These are phyloP conservation scores for Drymonia ruficornis DNA, from an alignment of 2,888 invertebrate species.

Conservation along the genomic window DNA sequence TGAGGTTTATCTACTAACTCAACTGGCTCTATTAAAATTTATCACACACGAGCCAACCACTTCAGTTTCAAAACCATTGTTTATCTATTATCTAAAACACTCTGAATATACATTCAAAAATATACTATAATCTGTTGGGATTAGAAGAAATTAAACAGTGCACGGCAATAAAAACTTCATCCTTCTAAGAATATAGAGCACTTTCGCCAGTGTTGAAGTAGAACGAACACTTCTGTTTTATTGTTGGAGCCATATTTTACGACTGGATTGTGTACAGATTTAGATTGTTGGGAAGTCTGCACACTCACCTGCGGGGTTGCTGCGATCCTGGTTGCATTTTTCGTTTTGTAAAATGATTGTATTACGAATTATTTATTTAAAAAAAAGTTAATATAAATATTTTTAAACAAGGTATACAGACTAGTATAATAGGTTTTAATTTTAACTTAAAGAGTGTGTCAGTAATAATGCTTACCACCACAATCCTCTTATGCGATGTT, in stretches of 20 bases:
- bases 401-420: no score
- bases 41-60: background rate
- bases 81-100: conserved; percentile 29
- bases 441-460: no score
- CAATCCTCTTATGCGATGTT: background rate
- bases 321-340: background rate
- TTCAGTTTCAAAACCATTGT: conserved; percentile 19
- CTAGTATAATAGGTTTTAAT: no score
- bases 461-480: no score
- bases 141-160: conserved; percentile 70
- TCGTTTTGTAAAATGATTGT: no score
- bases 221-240: conserved; percentile 82
- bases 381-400: no score
- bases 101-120: conserved; percentile 28
- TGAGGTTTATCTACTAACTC: no score
- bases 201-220: conserved; percentile 75
- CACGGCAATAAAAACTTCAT: conserved; percentile 68
- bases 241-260: conserved; percentile 84
- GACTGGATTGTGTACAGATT: conserved; percentile 83
- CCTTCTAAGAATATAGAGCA: conserved; percentile 75
- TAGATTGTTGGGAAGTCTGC: conserved; percentile 56
- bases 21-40: background rate
- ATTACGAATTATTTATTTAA: no score
- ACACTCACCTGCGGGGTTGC: conserved; percentile 20
- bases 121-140: conserved; percentile 45